A percentile compares a stretch with the other conserved stretches of the same genome.
Conservation (phyloP, 2,888 invertebrate species). For the Scaptomyza flava region DNA sequence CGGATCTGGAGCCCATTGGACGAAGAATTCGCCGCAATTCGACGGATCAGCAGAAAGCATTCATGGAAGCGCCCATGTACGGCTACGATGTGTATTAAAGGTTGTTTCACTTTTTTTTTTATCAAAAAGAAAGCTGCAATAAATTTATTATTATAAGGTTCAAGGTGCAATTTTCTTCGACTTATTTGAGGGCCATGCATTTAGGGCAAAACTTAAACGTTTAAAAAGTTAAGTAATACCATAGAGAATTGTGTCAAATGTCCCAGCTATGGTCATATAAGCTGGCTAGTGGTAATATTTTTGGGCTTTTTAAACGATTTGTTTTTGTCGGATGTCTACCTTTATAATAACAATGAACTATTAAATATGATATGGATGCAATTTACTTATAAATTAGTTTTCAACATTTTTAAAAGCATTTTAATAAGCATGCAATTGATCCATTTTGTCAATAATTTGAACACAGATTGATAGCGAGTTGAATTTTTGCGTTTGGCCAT, state of each 20-base stretch:
- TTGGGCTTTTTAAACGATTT: conserved; percentile 56
- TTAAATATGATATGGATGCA: conserved; percentile 17
- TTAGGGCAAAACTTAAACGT: not conserved
- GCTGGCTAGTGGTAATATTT: conserved; percentile 52
- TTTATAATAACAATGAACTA: conserved; percentile 16
- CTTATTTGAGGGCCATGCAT: not conserved
- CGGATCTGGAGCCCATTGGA: conserved; percentile 96
- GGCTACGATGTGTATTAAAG: conserved; percentile 88
- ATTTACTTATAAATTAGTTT: conserved; percentile 38
- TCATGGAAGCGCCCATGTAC: conserved; percentile 90
- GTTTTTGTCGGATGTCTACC: conserved; percentile 47
- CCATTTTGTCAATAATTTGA: conserved; percentile 34
- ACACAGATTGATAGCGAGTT: conserved; percentile 14
- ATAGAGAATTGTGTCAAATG: conserved; percentile 61
- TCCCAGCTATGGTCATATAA: no score
- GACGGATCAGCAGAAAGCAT: conserved; percentile 90
- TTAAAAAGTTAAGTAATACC: conserved; percentile 12
- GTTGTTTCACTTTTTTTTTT: not conserved
- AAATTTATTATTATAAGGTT: conserved; percentile 43
- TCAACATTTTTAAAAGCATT: conserved; percentile 40
- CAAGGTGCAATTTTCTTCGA: no score
- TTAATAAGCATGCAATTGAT: conserved; percentile 41
- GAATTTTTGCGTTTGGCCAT: conserved; percentile 32
- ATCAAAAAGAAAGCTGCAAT: conserved; percentile 31
- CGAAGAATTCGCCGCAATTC: conserved; percentile 90